These are phyloP conservation scores for Smittia sp. DNA, from an alignment of 2,888 invertebrate species.

Conservation along the genomic window DNA sequence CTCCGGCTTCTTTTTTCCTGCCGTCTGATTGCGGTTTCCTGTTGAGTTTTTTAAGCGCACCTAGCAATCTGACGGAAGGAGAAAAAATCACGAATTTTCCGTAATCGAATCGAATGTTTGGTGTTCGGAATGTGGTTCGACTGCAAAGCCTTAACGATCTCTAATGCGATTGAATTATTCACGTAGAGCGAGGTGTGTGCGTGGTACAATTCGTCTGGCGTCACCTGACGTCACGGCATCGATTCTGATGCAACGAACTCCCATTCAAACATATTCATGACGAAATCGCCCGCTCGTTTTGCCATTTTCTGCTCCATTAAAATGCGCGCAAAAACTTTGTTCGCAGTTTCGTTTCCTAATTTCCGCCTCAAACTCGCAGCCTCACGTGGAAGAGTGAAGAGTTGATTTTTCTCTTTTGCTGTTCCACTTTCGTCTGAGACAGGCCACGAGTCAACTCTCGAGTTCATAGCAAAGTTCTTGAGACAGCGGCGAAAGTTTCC, in stretches of 20 bases:
- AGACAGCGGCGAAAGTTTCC: not conserved
- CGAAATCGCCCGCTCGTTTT: not conserved
- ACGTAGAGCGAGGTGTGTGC: not conserved
- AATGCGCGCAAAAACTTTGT: not conserved
- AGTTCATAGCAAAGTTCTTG: not conserved
- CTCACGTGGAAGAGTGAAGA: not conserved
- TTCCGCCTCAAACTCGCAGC: not conserved
- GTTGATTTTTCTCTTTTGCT: not conserved
- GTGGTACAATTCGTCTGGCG: not conserved
- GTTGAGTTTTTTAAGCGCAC: not conserved
- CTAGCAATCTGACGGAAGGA: not conserved
- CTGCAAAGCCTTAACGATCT: not conserved
- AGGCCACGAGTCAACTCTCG: not conserved
- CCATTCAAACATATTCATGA: not conserved
- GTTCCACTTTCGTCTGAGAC: not conserved
- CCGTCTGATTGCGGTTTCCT: slow-evolving; percentile 14
- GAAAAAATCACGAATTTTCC: not conserved
- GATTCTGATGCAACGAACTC: not conserved
- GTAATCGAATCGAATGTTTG: not conserved
- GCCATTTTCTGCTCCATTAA: slow-evolving; percentile 12
- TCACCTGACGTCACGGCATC: not conserved
- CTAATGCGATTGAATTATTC: not conserved
- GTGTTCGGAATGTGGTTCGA: not conserved
- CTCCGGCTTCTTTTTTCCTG: not conserved
- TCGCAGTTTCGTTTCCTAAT: slow-evolving; percentile 1